Evolutionary conservation across 2,113 vertebrate genomes (phyloP).

Genomic region (Lichenostomus cassidix): DNA sequence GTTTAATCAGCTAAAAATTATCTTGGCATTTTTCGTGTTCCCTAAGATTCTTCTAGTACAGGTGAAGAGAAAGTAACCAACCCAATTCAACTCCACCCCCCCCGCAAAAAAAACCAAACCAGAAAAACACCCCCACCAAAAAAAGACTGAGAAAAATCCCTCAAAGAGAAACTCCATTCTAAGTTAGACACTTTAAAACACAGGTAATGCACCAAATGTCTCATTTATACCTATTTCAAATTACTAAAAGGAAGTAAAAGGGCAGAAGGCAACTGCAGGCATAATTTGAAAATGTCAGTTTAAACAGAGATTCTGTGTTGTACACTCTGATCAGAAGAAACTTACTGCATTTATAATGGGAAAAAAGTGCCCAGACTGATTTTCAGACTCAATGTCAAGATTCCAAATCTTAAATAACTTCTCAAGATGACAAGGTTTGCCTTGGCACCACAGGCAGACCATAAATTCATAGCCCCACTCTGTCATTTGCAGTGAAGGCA

Average conservation of each 20-base stretch:
- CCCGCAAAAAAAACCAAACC: rapidly evolving
- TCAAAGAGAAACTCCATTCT: neutral
- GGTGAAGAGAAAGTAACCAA: neutral
- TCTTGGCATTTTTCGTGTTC: neutral
- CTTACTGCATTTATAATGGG: neutral
- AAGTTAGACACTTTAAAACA: neutral
- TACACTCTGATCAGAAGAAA: neutral
- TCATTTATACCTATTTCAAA: neutral
- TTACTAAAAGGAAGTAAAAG: neutral
- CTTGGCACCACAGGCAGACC: neutral
- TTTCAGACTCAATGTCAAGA: neutral
- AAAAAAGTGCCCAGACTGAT: neutral
- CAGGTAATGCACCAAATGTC: neutral
- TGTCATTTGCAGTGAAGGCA: neutral
- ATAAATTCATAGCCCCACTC: neutral
- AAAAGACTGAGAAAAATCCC: neutral
- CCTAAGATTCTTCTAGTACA: neutral
- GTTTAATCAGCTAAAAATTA: neutral
- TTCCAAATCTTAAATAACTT: neutral
- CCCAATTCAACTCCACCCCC: too few relatives aligned
- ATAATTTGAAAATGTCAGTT: neutral
- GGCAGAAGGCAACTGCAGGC: neutral
- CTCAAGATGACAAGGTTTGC: neutral
- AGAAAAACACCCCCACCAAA: neutral
- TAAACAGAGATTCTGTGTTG: neutral